These are phyloP conservation scores for Drosophila phalerata DNA, from an alignment of 2,888 invertebrate genomes.

Conservation along the genomic window DNA sequence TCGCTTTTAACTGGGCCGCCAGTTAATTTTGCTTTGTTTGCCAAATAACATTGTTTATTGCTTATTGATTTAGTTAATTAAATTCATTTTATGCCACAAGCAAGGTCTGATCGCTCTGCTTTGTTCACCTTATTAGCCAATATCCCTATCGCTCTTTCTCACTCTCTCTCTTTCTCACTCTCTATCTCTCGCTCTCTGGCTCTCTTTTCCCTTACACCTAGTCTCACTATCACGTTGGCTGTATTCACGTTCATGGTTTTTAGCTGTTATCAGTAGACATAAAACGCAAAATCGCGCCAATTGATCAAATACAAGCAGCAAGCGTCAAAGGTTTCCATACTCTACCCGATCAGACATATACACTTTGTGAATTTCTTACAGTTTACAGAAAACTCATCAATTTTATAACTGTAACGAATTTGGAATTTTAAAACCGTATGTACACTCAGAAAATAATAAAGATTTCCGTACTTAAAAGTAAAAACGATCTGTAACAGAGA, in stretches of 20 bases:
- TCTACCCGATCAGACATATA: neutral
- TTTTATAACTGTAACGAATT: too few relatives aligned
- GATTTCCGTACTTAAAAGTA: too few relatives aligned
- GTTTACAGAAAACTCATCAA: too few relatives aligned
- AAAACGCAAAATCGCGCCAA: slow-evolving; percentile 55
- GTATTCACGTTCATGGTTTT: slow-evolving; percentile 10
- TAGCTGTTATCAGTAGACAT: slow-evolving; percentile 44
- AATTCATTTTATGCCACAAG: slow-evolving; percentile 51
- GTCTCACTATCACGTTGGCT: neutral
- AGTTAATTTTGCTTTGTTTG: slow-evolving; percentile 38
- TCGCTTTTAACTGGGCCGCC: slow-evolving; percentile 57
- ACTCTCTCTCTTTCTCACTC: neutral
- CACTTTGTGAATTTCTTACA: neutral
- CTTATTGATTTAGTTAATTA: slow-evolving; percentile 75
- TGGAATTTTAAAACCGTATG: too few relatives aligned
- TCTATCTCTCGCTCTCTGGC: neutral
- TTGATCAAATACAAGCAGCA: slow-evolving; percentile 53
- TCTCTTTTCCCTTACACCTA: neutral
- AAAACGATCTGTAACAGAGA: too few relatives aligned
- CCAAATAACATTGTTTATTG: slow-evolving; percentile 32
- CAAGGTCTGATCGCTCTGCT: slow-evolving; percentile 43
- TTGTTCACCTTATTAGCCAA: slow-evolving; percentile 53
- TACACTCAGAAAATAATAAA: too few relatives aligned
- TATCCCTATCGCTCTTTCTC: slow-evolving; percentile 9
- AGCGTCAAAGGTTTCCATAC: slow-evolving; percentile 19